A percentile compares a stretch with the other conserved stretches of the same genome.
phyloP scores from a whole-genome alignment of 2,113 vertebrate species.

The Malurus melanocephalus region DNA sequence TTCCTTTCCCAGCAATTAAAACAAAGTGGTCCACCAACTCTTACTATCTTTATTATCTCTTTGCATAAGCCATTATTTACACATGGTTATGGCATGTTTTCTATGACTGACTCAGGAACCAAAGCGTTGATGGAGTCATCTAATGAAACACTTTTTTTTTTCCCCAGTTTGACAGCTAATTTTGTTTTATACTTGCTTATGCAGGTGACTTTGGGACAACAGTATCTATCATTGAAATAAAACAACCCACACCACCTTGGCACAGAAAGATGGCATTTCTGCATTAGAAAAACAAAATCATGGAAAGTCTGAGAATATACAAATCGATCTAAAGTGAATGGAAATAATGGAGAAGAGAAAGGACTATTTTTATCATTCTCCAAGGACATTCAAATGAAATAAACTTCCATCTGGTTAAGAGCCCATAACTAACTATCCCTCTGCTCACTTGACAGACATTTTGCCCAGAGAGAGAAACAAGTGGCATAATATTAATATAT shows the following conservation, averaged over 20 bases:
- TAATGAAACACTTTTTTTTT: neutral
- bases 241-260: rapidly evolving
- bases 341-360: neutral
- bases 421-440: neutral
- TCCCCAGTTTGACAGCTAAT: neutral
- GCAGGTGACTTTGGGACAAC: neutral
- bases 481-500: neutral
- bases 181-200: neutral
- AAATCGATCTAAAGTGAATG: conserved; percentile 17
- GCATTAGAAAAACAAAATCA: neutral
- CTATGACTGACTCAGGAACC: neutral
- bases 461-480: neutral
- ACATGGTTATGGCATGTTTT: neutral
- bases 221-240: neutral
- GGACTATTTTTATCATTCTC: neutral
- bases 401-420: conserved; percentile 25
- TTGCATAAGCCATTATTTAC: neutral
- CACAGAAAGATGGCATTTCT: neutral
- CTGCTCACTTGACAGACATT: conserved; percentile 10
- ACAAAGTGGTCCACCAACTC: neutral
- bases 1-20: neutral
- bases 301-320: neutral
- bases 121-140: neutral
- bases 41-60: neutral
- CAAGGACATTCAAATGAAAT: conserved; percentile 23